These are phyloP conservation scores for Chironomus riparius DNA, from an alignment of 2,888 invertebrate species.

Conservation along the genomic window DNA sequence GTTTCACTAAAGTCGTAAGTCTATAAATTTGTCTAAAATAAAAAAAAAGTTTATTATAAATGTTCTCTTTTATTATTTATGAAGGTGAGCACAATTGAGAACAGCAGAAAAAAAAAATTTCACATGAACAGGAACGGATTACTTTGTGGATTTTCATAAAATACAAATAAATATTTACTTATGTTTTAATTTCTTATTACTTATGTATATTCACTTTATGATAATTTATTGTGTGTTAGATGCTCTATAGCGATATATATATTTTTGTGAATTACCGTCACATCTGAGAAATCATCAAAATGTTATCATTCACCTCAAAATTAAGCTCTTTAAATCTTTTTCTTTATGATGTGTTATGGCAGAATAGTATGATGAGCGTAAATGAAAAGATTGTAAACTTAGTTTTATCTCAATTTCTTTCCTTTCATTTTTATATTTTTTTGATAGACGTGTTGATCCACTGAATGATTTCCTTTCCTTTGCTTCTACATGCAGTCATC, in stretches of 20 bases:
- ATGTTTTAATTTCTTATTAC: constrained; percentile 2
- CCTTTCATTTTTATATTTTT: background rate
- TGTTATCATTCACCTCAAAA: background rate
- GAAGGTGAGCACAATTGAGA: no score
- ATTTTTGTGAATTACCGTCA: background rate
- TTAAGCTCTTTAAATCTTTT: background rate
- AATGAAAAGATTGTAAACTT: background rate
- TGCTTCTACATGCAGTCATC: background rate
- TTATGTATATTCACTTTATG: background rate
- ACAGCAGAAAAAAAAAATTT: background rate
- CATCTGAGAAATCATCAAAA: constrained; percentile 1
- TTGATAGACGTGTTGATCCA: background rate
- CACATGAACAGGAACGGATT: background rate
- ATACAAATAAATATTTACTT: constrained; percentile 15
- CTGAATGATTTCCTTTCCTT: background rate
- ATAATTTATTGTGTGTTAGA: constrained; percentile 17
- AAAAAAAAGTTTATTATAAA: no score
- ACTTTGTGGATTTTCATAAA: constrained; percentile 11
- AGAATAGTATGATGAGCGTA: background rate
- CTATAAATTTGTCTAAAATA: no score
- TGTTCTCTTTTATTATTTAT: no score
- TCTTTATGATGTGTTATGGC: background rate
- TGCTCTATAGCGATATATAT: background rate
- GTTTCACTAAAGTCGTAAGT: no score
- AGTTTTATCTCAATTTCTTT: no score